Evolutionary conservation across 2,797 vertebrate species (phyloP).

Genomic region (Siniperca scherzeri): DNA sequence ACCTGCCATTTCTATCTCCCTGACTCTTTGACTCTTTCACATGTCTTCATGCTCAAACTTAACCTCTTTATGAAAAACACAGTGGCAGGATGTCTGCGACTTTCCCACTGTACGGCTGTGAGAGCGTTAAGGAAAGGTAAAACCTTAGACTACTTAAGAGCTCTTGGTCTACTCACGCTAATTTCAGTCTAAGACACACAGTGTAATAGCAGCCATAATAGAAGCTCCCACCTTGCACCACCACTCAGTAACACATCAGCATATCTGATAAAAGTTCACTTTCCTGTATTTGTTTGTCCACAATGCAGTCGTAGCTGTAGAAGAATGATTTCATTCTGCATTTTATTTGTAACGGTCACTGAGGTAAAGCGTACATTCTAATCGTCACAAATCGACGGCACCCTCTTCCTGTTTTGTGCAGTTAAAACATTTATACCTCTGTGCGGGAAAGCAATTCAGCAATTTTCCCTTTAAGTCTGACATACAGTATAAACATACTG

Average conservation of each 20-base stretch:
- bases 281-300: neutral
- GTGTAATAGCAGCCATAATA: neutral
- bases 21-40: neutral
- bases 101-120: constrained; percentile 37
- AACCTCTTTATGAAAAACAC: constrained; percentile 20
- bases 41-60: constrained; percentile 10
- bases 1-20: neutral
- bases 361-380: neutral
- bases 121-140: constrained; percentile 56
- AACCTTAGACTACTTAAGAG: constrained; percentile 36
- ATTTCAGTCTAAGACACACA: constrained; percentile 14
- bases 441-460: neutral
- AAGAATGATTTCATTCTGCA: neutral
- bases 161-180: constrained; percentile 11
- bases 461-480: neutral
- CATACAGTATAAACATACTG: constrained; percentile 6
- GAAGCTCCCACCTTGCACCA: neutral
- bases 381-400: neutral
- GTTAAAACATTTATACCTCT: neutral
- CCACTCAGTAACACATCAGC: neutral
- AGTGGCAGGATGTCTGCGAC: constrained; percentile 41
- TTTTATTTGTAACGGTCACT: neutral
- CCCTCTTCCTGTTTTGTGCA: neutral
- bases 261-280: neutral
- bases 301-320: neutral